phyloP scores from a whole-genome alignment of 1,140 invertebrate species.

The Tetramorium parvispinum region DNA sequence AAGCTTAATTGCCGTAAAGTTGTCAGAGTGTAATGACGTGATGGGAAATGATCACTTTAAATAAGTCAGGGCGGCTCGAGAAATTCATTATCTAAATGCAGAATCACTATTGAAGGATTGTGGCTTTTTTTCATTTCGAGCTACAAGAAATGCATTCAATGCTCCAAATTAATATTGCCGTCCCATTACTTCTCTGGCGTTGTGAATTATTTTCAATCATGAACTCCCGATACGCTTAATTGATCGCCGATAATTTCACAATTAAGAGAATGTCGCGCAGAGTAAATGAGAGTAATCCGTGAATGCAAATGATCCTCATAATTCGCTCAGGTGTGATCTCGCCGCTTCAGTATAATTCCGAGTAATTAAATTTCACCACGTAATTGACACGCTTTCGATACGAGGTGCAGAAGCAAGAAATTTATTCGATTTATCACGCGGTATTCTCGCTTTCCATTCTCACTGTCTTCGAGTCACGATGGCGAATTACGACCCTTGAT shows the following conservation, averaged over 20 bases:
- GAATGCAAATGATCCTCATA: slow-evolving; percentile 32
- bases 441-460: slow-evolving; percentile 40
- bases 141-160: neutral
- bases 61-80: slow-evolving; percentile 3
- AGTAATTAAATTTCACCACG: slow-evolving; percentile 60
- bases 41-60: slow-evolving; percentile 51
- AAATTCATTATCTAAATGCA: slow-evolving; percentile 25
- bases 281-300: neutral
- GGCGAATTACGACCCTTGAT: slow-evolving; percentile 43
- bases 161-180: neutral
- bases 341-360: slow-evolving; percentile 33
- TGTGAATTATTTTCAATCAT: neutral
- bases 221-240: neutral
- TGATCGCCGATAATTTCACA: neutral
- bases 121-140: neutral
- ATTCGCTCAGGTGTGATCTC: neutral
- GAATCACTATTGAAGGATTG: neutral
- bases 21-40: slow-evolving; percentile 51
- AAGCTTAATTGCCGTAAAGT: slow-evolving; percentile 73
- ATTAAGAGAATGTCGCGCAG: slow-evolving; percentile 14
- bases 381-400: slow-evolving; percentile 17
- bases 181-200: neutral
- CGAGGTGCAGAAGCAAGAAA: slow-evolving; percentile 23
- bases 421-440: slow-evolving; percentile 57
- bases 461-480: neutral